A percentile compares a stretch with the other conserved stretches of the same genome.
These are phyloP conservation scores for Athene noctua DNA, from an alignment of 2,113 vertebrate species.

Conservation along the genomic window DNA sequence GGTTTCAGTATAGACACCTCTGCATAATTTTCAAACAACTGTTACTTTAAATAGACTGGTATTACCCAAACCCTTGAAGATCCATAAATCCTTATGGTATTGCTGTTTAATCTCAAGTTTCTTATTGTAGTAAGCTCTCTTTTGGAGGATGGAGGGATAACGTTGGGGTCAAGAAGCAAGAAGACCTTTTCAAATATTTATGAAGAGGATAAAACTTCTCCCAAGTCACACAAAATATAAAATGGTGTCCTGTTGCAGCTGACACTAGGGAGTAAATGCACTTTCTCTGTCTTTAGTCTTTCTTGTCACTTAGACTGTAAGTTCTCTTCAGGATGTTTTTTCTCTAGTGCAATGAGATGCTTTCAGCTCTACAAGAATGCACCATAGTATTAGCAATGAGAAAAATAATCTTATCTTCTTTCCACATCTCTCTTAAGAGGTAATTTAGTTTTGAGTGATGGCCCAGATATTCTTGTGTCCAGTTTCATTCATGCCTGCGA, in stretches of 20 bases:
- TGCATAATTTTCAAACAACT: neutral
- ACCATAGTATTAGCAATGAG: neutral
- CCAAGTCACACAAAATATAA: neutral
- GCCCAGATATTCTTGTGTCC: neutral
- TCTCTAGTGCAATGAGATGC: neutral
- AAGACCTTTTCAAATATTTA: neutral
- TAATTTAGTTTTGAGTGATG: neutral
- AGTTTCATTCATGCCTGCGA: constrained; percentile 21
- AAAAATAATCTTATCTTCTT: neutral
- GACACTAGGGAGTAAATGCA: neutral
- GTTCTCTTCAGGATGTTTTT: neutral
- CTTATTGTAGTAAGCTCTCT: neutral
- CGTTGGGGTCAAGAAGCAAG: neutral
- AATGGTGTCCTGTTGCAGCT: neutral
- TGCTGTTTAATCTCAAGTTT: neutral
- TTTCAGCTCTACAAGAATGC: neutral
- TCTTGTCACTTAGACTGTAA: neutral
- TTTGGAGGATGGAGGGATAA: neutral
- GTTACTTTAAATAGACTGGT: neutral
- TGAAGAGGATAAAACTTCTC: neutral
- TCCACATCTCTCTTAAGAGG: neutral
- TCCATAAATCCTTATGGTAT: neutral
- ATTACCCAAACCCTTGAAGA: neutral
- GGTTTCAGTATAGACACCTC: neutral
- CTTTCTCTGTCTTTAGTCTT: neutral